These are phyloP conservation scores for Drosophila biarmipes DNA, from an alignment of 1,140 invertebrate species.

Conservation along the genomic window DNA sequence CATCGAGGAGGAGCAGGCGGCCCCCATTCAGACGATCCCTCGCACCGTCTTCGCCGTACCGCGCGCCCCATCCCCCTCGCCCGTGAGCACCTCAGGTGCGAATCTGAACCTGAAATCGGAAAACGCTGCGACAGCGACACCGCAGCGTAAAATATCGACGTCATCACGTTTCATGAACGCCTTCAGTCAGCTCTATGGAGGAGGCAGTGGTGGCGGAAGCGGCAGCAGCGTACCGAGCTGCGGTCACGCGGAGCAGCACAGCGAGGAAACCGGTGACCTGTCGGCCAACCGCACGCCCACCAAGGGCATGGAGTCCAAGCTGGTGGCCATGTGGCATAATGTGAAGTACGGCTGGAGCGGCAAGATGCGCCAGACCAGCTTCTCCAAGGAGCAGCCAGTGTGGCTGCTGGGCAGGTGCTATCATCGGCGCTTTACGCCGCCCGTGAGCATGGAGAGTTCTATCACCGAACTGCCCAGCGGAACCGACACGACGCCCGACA, in stretches of 20 bases:
- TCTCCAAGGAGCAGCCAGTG: slow-evolving; percentile 94
- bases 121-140: slow-evolving; percentile 66
- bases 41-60: slow-evolving; percentile 33
- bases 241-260: slow-evolving; percentile 57
- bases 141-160: slow-evolving; percentile 80
- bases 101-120: slow-evolving; percentile 59
- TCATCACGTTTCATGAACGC: slow-evolving; percentile 84
- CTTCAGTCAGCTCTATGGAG: slow-evolving; percentile 75
- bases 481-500: slow-evolving; percentile 50
- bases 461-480: slow-evolving; percentile 87
- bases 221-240: slow-evolving; percentile 31
- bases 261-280: slow-evolving; percentile 51
- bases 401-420: slow-evolving; percentile 93
- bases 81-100: slow-evolving; percentile 49
- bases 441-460: slow-evolving; percentile 87
- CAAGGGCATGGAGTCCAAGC: slow-evolving; percentile 91
- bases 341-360: slow-evolving; percentile 94
- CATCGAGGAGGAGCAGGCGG: slow-evolving; percentile 78
- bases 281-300: slow-evolving; percentile 75
- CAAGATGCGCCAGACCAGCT: slow-evolving; percentile 91
- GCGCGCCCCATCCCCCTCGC: slow-evolving; percentile 24
- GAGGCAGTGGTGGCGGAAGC: slow-evolving; percentile 45
- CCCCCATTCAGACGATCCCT: slow-evolving; percentile 71
- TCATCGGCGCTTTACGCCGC: slow-evolving; percentile 89
- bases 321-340: slow-evolving; percentile 95